phyloP scores from a whole-genome alignment of 2,797 vertebrate species.

The Denticeps clupeoides region DNA sequence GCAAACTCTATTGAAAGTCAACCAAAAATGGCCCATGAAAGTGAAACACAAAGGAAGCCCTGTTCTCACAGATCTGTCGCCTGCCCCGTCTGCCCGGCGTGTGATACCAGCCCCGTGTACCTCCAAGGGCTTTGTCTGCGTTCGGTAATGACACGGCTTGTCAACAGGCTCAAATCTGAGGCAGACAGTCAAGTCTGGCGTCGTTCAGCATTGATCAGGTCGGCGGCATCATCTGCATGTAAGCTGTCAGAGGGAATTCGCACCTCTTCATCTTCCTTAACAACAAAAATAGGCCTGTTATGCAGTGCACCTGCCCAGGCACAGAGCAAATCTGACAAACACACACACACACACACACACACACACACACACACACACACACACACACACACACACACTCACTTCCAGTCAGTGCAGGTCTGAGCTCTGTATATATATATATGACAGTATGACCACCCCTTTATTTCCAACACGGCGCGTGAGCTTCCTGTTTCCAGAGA shows the following conservation, averaged over 20 bases:
- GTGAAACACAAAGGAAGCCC: no score
- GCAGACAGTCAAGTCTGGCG: background rate
- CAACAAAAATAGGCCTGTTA: no score
- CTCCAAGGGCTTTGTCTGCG: slow-evolving; percentile 16
- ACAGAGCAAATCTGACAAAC: no score
- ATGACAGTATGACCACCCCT: background rate
- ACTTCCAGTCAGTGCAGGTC: background rate
- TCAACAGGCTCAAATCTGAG: slow-evolving; percentile 21
- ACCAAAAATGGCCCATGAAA: no score
- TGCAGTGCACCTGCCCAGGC: no score
- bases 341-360: background rate
- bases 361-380: no score
- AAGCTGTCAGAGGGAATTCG: no score
- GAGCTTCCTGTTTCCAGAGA: slow-evolving; percentile 5
- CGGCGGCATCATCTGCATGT: no score
- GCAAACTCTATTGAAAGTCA: no score
- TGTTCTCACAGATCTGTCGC: no score
- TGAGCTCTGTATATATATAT: background rate
- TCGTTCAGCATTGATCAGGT: no score
- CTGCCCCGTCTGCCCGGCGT: no score
- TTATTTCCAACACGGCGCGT: slow-evolving; percentile 4
- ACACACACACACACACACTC: background rate
- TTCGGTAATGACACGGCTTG: slow-evolving; percentile 19
- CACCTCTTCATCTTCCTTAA: background rate
- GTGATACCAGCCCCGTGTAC: background rate